Percentiles rank a stretch among this genome's conserved stretches.
Evolutionary conservation across 2,888 invertebrate genomes (phyloP).

Genomic region (Coecobrya sp.): DNA sequence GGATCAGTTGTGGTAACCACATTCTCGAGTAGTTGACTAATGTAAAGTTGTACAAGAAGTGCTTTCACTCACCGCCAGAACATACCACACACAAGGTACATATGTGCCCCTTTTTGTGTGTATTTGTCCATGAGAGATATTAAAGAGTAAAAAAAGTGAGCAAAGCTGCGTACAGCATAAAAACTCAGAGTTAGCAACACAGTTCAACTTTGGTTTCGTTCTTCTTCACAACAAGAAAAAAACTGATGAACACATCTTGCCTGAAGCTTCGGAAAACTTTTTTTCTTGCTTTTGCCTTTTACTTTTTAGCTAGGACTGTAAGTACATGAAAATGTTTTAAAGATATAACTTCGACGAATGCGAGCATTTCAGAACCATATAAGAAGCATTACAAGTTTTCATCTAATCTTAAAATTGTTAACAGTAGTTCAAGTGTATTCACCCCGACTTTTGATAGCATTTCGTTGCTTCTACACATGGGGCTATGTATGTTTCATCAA

Average conservation of each 20-base stretch:
- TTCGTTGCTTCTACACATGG: too few species aligned
- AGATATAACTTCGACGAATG: too few species aligned
- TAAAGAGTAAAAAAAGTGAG: conserved; percentile 1
- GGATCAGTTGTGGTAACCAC: conserved; percentile 23
- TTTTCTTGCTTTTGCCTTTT: not conserved
- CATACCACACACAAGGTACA: not conserved
- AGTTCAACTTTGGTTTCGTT: conserved; percentile 1
- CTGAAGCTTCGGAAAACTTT: not conserved
- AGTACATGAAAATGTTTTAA: too few species aligned
- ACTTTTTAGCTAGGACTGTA: too few species aligned
- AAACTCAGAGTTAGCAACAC: not conserved
- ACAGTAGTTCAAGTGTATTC: not conserved
- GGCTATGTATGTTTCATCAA: too few species aligned
- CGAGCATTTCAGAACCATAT: not conserved
- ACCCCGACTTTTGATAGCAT: not conserved
- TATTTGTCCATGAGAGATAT: conserved; percentile 8
- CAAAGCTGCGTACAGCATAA: conserved; percentile 23
- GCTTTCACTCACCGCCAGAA: conserved; percentile 15
- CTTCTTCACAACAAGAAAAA: not conserved
- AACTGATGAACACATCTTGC: conserved; percentile 10
- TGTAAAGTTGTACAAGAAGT: not conserved
- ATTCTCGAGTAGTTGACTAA: conserved; percentile 44
- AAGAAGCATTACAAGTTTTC: not conserved
- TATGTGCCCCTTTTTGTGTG: conserved; percentile 1
- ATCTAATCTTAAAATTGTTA: not conserved